phyloP scores from a whole-genome alignment of 2,888 invertebrate species.

The Pristionchus entomophagus region DNA sequence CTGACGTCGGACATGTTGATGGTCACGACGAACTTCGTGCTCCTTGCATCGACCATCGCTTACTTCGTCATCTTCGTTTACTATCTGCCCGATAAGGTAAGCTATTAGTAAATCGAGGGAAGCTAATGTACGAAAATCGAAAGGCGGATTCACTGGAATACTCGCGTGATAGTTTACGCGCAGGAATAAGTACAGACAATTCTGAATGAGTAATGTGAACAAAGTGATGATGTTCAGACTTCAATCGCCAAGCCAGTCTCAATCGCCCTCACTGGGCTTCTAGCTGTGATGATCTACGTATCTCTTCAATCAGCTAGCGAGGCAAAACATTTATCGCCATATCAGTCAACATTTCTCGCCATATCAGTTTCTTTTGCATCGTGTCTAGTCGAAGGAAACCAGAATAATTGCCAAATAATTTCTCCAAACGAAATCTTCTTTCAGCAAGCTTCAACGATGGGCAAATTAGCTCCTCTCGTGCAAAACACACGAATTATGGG shows the following conservation, averaged over 20 bases:
- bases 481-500: constrained; percentile 3
- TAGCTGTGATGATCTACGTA: neutral
- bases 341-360: too few species aligned
- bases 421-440: too few species aligned
- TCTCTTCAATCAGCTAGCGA: neutral
- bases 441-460: neutral
- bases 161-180: too few species aligned
- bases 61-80: neutral
- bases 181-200: too few species aligned
- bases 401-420: too few species aligned
- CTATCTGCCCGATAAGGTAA: neutral
- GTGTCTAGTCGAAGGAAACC: too few species aligned
- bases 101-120: neutral
- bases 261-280: neutral
- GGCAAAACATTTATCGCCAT: too few species aligned
- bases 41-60: neutral
- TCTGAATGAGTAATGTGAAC: too few species aligned
- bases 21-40: neutral
- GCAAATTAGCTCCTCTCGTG: neutral
- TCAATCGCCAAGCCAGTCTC: neutral
- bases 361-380: too few species aligned
- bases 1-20: neutral
- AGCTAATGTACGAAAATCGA: too few species aligned
- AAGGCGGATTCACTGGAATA: too few species aligned
- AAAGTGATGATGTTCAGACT: neutral